Evolutionary conservation across 2,888 invertebrate genomes (phyloP), one percentile per base, ranked within the genome.

Genomic region (Salpingus planirostris): DNA sequence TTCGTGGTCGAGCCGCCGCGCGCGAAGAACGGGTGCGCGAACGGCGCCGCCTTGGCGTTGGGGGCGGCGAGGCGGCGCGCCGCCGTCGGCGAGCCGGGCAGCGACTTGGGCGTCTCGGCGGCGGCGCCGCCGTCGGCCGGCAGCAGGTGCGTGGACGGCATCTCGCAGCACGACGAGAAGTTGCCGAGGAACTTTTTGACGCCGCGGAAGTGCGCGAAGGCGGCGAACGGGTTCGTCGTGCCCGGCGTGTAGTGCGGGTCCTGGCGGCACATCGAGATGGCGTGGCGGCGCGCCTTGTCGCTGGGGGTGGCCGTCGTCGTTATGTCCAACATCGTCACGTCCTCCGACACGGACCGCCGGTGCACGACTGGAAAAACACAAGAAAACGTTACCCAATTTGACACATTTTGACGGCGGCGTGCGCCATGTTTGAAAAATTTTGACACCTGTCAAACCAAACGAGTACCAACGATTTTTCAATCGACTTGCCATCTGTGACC

Each of bases 121-220:
- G 48, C 27, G 38, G 41, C 23, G n/a, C n/a, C n/a, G n/a, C n/a
- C n/a, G n/a, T n/a, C n/a, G 38, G 43, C 2, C 46, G 40, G 13
- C 11, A 55, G 56, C 23, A 71, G 68, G 39, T 73, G 72, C 23
- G 86, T 80, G 1, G 83, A 80, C 2, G 84, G 80, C 47, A 85
- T 68, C 55, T 84, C 85, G 53, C 81, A 77, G 59, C 83, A 84
- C 4, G 83, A 82, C 26, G 83, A 84, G 56, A 85, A 84, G 21
- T 77, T 77, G 39, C 85, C 87, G 2, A 88, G 71, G 41, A 88
- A 81, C 67, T 84, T 86, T 64, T 81, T 82, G 31, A 87, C 86
- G 43, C 87, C 87, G 42, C 83, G 76, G 62, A 82, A 78, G 49
- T 82, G 77, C 49, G 78, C 78, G 27, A 88, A 70, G 5, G 83